A percentile compares a stretch with the other conserved stretches of the same genome.
phyloP scores from a whole-genome alignment of 2,888 invertebrate species.

The Cetonia aurata region DNA sequence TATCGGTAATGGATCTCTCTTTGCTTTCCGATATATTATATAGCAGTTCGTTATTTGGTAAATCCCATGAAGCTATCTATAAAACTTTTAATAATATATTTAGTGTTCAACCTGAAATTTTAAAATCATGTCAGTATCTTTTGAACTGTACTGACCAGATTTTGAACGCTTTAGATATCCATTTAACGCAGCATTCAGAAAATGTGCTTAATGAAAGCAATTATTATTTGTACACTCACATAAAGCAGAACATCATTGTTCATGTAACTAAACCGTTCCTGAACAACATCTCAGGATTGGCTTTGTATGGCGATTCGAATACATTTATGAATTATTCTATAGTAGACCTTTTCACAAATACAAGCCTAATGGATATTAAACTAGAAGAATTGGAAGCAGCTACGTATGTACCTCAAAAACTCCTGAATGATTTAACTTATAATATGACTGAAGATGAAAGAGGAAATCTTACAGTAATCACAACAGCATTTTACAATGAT shows the following conservation, averaged over 20 bases:
- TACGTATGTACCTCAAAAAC: slow-evolving; percentile 57
- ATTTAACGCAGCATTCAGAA: slow-evolving; percentile 66
- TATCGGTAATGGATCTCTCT: slow-evolving; percentile 59
- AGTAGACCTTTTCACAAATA: slow-evolving; percentile 66
- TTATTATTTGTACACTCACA: neutral
- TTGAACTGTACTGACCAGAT: slow-evolving; percentile 76
- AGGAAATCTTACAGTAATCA: slow-evolving; percentile 55
- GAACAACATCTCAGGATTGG: slow-evolving; percentile 70
- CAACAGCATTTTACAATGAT: slow-evolving; percentile 60
- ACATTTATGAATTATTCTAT: slow-evolving; percentile 66
- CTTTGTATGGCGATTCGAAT: slow-evolving; percentile 58
- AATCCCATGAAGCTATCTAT: slow-evolving; percentile 63
- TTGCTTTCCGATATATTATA: slow-evolving; percentile 57
- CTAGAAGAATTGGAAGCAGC: slow-evolving; percentile 57
- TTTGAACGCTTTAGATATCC: slow-evolving; percentile 71
- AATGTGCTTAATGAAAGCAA: slow-evolving; percentile 16
- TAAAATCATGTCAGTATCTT: slow-evolving; percentile 67
- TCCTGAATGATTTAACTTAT: slow-evolving; percentile 53
- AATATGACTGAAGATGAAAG: slow-evolving; percentile 44
- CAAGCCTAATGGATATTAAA: slow-evolving; percentile 63
- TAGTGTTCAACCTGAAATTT: slow-evolving; percentile 48
- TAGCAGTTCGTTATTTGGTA: slow-evolving; percentile 41
- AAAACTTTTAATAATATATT: slow-evolving; percentile 69
- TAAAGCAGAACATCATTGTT: slow-evolving; percentile 67
- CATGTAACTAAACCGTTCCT: slow-evolving; percentile 69